Evolutionary conservation across 1,140 invertebrate genomes (phyloP).

Genomic region (Hylaeus volcanicus): DNA sequence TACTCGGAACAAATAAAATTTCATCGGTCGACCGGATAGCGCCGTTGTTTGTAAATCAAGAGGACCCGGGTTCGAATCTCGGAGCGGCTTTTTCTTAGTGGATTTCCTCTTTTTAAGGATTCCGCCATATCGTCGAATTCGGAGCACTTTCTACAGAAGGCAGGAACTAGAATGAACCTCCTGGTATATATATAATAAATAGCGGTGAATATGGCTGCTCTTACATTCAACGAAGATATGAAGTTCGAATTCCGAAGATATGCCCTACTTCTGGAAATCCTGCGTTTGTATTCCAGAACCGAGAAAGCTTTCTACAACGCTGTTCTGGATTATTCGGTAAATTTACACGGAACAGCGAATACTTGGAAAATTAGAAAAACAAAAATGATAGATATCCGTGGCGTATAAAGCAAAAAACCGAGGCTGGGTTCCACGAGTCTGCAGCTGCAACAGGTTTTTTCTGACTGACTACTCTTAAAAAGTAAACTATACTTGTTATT

Average conservation of each 20-base stretch:
- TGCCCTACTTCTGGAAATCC: neutral
- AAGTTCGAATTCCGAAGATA: neutral
- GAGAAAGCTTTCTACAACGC: neutral
- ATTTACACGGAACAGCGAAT: too few species aligned
- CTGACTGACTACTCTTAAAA: too few species aligned
- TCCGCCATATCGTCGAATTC: neutral
- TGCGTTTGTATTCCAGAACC: neutral
- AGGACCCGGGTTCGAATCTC: neutral
- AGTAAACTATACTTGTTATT: too few species aligned
- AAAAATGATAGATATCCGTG: too few species aligned
- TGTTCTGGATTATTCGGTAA: too few species aligned
- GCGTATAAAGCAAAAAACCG: too few species aligned
- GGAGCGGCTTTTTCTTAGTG: neutral
- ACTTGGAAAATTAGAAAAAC: too few species aligned
- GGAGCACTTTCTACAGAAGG: neutral
- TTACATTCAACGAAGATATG: neutral
- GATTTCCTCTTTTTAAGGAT: neutral
- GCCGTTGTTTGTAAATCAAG: neutral
- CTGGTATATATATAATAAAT: neutral
- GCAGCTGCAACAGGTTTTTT: too few species aligned
- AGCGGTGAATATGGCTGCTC: neutral
- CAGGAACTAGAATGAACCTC: constrained; percentile 1
- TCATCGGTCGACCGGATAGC: neutral
- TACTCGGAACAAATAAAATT: neutral
- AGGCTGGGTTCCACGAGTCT: too few species aligned